A percentile compares a stretch with the other conserved stretches of the same genome.
phyloP scores from a whole-genome alignment of 2,888 invertebrate species.

The Tholera decimalis region DNA sequence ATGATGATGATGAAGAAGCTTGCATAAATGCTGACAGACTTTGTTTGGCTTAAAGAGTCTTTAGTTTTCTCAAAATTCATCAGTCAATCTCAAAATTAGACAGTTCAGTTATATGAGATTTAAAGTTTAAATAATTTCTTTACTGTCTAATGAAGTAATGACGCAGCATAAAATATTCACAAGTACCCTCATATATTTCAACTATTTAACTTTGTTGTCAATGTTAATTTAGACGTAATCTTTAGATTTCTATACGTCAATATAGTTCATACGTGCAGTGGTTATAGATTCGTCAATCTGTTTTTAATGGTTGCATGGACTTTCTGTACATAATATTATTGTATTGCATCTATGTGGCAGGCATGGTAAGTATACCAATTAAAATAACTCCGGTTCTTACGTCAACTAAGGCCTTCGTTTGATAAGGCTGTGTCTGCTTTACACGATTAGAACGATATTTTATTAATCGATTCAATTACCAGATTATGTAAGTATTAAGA shows the following conservation, averaged over 20 bases:
- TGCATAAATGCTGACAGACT: no score
- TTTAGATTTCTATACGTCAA: not conserved
- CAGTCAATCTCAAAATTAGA: no score
- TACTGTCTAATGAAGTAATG: no score
- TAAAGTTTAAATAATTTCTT: no score
- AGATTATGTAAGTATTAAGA: slow-evolving; percentile 14
- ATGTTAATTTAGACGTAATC: no score
- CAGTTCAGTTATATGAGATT: no score
- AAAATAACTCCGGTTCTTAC: slow-evolving; percentile 49
- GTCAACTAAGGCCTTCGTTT: slow-evolving; percentile 46
- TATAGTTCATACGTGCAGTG: not conserved
- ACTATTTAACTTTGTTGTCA: not conserved
- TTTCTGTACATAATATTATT: slow-evolving; percentile 12
- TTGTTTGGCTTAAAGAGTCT: no score
- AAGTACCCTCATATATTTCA: no score
- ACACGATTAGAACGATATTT: slow-evolving; percentile 53
- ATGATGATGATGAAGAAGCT: not conserved
- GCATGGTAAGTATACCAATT: slow-evolving; percentile 65
- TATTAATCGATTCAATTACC: slow-evolving; percentile 51
- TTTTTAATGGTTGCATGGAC: not conserved
- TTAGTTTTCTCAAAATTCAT: no score
- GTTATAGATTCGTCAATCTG: not conserved
- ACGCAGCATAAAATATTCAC: no score
- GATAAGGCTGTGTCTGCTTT: slow-evolving; percentile 44
- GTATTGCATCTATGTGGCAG: slow-evolving; percentile 37